Conservation (phyloP, 1,140 invertebrate genomes). For the Heterodera schachtii region DNA sequence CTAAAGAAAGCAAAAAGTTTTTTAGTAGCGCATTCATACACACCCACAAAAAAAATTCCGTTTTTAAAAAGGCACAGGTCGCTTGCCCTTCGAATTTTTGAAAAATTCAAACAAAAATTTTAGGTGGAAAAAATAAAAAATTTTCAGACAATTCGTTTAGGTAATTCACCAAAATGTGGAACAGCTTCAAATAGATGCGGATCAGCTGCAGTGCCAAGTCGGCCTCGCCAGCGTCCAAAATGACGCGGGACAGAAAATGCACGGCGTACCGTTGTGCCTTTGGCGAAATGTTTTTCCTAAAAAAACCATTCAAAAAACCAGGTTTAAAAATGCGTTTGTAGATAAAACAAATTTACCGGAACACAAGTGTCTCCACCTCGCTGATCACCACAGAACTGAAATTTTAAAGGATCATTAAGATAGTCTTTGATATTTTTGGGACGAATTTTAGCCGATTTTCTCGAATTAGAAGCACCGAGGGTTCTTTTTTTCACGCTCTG, state of each 20-base stretch:
- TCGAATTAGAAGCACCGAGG: no score
- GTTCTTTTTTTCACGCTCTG: no score
- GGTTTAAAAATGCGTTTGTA: no score
- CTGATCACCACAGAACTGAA: conserved; percentile 76
- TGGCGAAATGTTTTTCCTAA: conserved; percentile 73
- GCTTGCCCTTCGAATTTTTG: no score
- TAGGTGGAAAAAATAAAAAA: neutral
- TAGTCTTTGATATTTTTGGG: conserved; percentile 71
- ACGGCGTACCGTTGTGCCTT: conserved; percentile 90
- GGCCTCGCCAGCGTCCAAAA: conserved; percentile 75
- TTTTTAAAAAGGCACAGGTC: no score
- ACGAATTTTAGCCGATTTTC: no score
- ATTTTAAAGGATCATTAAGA: conserved; percentile 57
- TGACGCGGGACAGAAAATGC: conserved; percentile 84
- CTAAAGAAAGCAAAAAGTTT: neutral
- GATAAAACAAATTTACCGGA: conserved; percentile 26
- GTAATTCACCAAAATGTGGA: conserved; percentile 81
- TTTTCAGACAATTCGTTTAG: conserved; percentile 74
- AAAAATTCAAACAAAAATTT: neutral
- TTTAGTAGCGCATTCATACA: no score
- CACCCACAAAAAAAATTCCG: no score
- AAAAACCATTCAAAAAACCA: conserved; percentile 27
- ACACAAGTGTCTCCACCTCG: conserved; percentile 36
- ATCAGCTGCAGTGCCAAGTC: conserved; percentile 81
- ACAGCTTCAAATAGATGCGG: conserved; percentile 90